These are phyloP conservation scores for Alcis repandata DNA, from an alignment of 2,888 invertebrate species.

Conservation along the genomic window DNA sequence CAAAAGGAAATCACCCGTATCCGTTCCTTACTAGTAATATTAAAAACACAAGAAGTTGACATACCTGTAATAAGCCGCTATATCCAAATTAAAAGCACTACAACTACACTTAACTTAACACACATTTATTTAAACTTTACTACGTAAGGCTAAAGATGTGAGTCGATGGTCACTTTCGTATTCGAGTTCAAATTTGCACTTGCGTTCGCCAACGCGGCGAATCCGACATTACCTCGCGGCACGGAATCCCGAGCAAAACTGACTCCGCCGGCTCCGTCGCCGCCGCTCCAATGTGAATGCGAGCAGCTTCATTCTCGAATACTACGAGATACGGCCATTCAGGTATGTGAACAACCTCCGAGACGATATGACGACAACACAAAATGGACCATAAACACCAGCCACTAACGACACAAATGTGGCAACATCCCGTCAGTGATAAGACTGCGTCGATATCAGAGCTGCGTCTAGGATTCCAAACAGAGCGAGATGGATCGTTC, in stretches of 20 bases:
- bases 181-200: conserved; percentile 55
- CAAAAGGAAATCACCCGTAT: conserved; percentile 76
- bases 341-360: conserved; percentile 81
- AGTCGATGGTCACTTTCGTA: conserved; percentile 56
- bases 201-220: conserved; percentile 62
- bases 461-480: conserved; percentile 81
- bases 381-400: conserved; percentile 62
- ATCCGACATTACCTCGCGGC: conserved; percentile 46
- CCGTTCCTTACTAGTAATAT: conserved; percentile 67
- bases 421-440: conserved; percentile 64
- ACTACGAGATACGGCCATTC: conserved; percentile 83
- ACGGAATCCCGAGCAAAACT: conserved; percentile 64
- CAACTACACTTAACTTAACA: conserved; percentile 61
- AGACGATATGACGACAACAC: conserved; percentile 56
- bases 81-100: conserved; percentile 52
- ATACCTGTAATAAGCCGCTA: conserved; percentile 64
- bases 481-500: conserved; percentile 62
- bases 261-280: conserved; percentile 45
- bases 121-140: conserved; percentile 77
- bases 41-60: conserved; percentile 59
- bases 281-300: conserved; percentile 60
- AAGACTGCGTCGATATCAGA: conserved; percentile 85
- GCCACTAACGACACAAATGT: conserved; percentile 62
- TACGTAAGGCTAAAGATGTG: conserved; percentile 69
- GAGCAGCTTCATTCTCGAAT: conserved; percentile 76